Base-by-base conservation (phyloP, 2,888 invertebrate species). In the Thymelicus acteon region DNA sequence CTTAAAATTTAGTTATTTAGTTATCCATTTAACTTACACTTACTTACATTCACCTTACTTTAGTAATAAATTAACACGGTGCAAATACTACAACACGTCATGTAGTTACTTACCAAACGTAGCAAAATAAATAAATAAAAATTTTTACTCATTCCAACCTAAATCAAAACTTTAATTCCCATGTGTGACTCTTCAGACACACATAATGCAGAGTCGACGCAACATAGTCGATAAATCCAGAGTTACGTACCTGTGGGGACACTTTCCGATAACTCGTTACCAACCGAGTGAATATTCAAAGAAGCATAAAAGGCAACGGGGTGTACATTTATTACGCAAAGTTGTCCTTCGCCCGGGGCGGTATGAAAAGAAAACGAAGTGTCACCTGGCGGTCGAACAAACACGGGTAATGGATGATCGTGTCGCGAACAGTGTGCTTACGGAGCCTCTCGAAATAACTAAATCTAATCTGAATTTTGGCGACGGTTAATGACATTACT, bases 331-430 rank as follows among this genome's bases (percentile, higher is more conserved):
- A 88, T 87, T 88, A 89, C 85, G 88, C 82, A 85, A 86, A 85
- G 83, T 84, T 80, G 80, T 82, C 82, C 82, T 75, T 74, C 58
- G 71, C 73, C 75, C 73, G 76, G 60, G 75, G 76, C 73, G 63
- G 71, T 65, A 74, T 83, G 84, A 82, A 87, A 83, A 76, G 86
- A 84, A 86, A 89, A 88, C 85, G 83, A 84, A 88, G 88, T 85
- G 85, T 84, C 84, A 82, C 84, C 83, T 81, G 75, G 75, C 73
- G 77, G 77, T 74, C 73, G 76, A 72, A 78, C 78, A 83, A 83
- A 84, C 82, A 84, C 71, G 76, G 77, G 40, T 61, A 68, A 40
- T 60, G 47, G 63, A 60, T 68, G 47, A 37, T 24, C 54, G 24
- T 10, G 24, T 24, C 54, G 54, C 54, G 10, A 31, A 24, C 15